These are phyloP conservation scores for Macropus fuliginosus DNA, from an alignment of 2,797 vertebrate genomes.

Conservation along the genomic window DNA sequence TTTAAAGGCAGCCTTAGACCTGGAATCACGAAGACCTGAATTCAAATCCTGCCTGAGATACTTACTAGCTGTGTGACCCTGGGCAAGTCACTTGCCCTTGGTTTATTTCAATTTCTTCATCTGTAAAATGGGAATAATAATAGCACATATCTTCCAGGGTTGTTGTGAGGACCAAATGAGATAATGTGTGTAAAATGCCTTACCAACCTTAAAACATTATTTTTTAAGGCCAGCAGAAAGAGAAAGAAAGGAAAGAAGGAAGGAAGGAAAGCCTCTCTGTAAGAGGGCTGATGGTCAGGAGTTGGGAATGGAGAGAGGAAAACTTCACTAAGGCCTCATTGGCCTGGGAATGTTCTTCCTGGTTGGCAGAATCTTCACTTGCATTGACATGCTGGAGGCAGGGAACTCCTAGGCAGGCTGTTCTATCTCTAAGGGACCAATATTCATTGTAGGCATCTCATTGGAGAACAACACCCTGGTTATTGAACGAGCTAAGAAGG, in stretches of 20 bases:
- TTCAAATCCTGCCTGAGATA: not conserved
- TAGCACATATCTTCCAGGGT: not conserved
- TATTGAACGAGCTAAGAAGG: constrained; percentile 94
- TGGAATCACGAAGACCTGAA: not conserved
- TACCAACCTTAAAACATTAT: not conserved
- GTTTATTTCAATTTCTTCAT: not conserved
- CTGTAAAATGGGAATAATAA: not conserved
- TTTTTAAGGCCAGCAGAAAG: too few relatives aligned
- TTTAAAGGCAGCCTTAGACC: not conserved
- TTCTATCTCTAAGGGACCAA: not conserved
- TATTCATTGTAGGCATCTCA: constrained; percentile 88
- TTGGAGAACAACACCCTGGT: constrained; percentile 87
- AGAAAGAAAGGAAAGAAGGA: too few relatives aligned
- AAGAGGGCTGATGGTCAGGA: not conserved
- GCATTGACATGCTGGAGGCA: not conserved
- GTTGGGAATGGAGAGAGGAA: not conserved
- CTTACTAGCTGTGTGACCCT: not conserved
- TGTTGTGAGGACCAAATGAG: not conserved
- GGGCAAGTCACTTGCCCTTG: not conserved
- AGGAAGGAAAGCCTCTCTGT: not conserved
- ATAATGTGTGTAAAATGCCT: not conserved
- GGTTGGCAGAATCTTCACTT: not conserved
- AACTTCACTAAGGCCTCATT: not conserved
- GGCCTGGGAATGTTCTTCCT: not conserved
- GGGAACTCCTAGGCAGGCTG: not conserved